Evolutionary conservation across 2,888 invertebrate species (phyloP), one percentile per base, ranked within the genome.

Genomic region (Zaprionus lineosus): DNA sequence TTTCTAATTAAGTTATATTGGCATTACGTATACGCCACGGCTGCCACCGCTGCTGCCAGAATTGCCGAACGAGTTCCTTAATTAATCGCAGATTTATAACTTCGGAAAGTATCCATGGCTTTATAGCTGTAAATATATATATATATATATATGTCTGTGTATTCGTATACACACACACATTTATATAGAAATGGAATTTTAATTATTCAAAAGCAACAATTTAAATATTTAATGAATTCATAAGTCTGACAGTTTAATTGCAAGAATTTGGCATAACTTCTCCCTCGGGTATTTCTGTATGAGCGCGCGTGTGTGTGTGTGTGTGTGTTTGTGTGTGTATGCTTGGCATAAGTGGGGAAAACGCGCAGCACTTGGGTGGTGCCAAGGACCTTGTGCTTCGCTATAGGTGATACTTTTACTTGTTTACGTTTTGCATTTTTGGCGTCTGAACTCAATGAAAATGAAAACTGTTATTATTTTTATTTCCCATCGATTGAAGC

Each of bases 141-240:
- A 16, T 14, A n/a, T 4, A n/a, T 33, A 6, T 33, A 12, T 50
- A 15, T 12, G 12, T 44, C 34, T 34, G 15, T 52, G 41, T 59
- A 59, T 72, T n/a, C n/a, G n/a, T 24, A 31, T 31, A 31, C 11
- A n/a, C 3, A 8, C n/a, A 28, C n/a, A 14, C 11, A 6, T 31
- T 11, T 62, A 4, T 24, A 24, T 24, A 24, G 6, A 84, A 82
- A 86, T 82, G 86, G 72, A 65, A 82, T 65, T 82, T 86, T 86
- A 86, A 82, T 86, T 82, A 82, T 86, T 82, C 86, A 82, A 84
- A 74, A 84, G 84, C 82, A 66, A 71, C 74, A 84, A 86, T 84
- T 82, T 72, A 77, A 82, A 82, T 84, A 86, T 82, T 84, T 77
- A 82, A 82, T 86, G 82, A 84, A 84, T 82, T 82, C 86, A 86